Evolutionary conservation across 2,113 vertebrate species (phyloP).

Genomic region (Smithornis capensis): DNA sequence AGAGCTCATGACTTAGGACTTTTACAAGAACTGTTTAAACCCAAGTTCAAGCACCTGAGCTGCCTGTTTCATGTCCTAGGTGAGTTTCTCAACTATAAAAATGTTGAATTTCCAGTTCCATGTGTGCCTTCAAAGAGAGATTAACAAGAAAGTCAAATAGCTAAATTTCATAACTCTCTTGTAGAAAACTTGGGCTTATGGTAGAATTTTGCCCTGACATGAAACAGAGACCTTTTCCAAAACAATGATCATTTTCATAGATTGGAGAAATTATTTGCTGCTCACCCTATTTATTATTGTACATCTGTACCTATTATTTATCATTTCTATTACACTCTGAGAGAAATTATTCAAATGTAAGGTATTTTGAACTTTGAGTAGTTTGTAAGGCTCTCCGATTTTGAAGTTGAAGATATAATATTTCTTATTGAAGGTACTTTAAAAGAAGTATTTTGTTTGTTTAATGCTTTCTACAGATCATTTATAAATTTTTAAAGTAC

Average conservation of each 20-base stretch:
- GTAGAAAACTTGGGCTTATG: background rate
- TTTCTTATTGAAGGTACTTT: constrained; percentile 33
- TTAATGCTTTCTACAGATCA: constrained; percentile 36
- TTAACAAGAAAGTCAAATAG: background rate
- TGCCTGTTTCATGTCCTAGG: background rate
- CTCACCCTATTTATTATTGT: background rate
- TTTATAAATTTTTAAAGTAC: constrained; percentile 44
- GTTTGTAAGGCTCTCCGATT: background rate
- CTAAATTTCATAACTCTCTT: background rate
- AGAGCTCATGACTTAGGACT: background rate
- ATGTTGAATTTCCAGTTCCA: constrained; percentile 36
- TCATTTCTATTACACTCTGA: background rate
- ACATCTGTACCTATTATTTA: background rate
- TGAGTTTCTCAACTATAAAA: constrained; percentile 25
- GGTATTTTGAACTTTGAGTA: background rate
- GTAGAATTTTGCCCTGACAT: background rate
- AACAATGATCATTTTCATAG: background rate
- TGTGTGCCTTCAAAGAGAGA: background rate
- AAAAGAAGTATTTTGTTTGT: constrained; percentile 31
- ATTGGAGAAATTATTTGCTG: background rate
- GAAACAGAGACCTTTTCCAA: background rate
- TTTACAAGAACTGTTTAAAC: constrained; percentile 30
- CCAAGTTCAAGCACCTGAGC: background rate
- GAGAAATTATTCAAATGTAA: background rate
- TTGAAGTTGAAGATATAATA: background rate